Evolutionary conservation across 2,797 vertebrate genomes (phyloP).

Genomic region (Sphenopsis melanotis): DNA sequence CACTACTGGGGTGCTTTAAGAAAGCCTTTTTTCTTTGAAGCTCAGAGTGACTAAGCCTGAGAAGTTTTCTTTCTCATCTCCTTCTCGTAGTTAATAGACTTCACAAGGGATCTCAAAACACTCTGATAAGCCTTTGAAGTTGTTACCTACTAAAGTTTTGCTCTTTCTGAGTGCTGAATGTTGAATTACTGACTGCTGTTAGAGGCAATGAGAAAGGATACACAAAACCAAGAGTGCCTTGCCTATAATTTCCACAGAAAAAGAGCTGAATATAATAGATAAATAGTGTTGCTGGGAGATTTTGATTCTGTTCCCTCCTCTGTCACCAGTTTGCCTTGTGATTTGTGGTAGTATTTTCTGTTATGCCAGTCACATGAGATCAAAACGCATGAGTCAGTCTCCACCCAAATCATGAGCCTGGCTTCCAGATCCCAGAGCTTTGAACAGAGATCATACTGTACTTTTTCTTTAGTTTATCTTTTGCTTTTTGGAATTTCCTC

Average conservation of each 20-base stretch:
- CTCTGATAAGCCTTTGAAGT: constrained; percentile 34
- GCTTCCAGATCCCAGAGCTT: constrained; percentile 37
- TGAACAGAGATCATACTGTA: background rate
- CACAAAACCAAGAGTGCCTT: background rate
- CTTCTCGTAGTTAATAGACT: constrained; percentile 11
- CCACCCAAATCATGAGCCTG: constrained; percentile 48
- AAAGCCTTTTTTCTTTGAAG: constrained; percentile 28
- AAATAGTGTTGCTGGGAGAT: constrained; percentile 36
- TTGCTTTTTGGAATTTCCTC: constrained; percentile 35
- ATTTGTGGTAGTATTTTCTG: constrained; percentile 45
- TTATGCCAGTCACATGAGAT: constrained; percentile 56
- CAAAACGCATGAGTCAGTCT: constrained; percentile 44
- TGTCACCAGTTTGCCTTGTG: constrained; percentile 58
- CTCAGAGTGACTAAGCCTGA: background rate
- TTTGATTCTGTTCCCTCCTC: constrained; percentile 25
- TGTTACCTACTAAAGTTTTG: background rate
- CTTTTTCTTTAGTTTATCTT: constrained; percentile 36
- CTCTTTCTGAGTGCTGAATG: background rate
- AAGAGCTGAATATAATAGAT: constrained; percentile 1
- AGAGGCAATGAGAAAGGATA: background rate
- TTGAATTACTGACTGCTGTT: constrained; percentile 27
- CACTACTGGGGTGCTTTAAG: background rate
- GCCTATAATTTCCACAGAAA: constrained; percentile 19
- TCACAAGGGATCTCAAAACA: background rate
- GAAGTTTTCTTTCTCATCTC: constrained; percentile 4